These are phyloP conservation scores for Myrmophylax atrothorax DNA, from an alignment of 2,113 vertebrate genomes.

Conservation along the genomic window DNA sequence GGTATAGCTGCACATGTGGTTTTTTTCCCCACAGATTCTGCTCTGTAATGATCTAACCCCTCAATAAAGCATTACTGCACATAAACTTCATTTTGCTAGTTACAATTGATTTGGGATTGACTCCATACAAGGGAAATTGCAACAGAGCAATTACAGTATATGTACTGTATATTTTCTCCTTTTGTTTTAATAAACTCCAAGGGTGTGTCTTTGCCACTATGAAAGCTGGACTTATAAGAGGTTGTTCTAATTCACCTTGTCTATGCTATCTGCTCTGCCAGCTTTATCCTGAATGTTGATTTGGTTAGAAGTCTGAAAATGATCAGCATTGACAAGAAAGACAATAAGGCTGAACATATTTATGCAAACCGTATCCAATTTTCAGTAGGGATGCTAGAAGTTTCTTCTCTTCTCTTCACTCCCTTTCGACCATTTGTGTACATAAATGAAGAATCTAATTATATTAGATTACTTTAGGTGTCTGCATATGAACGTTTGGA, in stretches of 20 bases:
- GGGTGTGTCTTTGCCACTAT: neutral
- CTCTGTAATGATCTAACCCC: neutral
- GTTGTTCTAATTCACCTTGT: rapidly evolving
- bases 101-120: neutral
- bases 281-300: neutral
- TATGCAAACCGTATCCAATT: neutral
- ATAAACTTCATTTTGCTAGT: neutral
- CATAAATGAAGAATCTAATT: neutral
- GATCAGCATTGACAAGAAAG: neutral
- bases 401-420: neutral
- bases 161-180: rapidly evolving
- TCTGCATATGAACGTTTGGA: neutral
- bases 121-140: neutral
- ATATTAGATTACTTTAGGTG: neutral
- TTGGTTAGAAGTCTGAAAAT: neutral
- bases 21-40: neutral
- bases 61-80: neutral
- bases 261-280: neutral
- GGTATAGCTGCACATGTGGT: too few relatives aligned
- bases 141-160: neutral
- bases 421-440: neutral
- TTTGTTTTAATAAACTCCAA: neutral
- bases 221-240: neutral
- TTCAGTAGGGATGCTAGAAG: neutral
- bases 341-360: neutral